A percentile compares a stretch with the other conserved stretches of the same genome.
phyloP scores from a whole-genome alignment of 35 echinoderm and acorn worm genomes.

The Ophioderma brevispina region DNA sequence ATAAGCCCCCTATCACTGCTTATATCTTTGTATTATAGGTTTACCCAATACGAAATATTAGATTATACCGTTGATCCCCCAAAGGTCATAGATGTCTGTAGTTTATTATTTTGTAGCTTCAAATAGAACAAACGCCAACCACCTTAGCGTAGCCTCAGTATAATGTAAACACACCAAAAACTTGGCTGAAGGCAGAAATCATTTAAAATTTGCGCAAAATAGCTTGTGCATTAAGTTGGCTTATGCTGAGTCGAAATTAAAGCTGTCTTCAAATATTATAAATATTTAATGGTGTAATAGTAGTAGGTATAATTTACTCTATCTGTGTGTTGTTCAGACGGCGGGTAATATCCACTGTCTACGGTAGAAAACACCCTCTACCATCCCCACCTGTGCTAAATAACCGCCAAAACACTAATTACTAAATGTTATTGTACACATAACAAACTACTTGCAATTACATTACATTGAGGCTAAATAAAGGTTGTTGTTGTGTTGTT shows the following conservation, averaged over 20 bases:
- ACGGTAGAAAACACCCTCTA: not conserved
- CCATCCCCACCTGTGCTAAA: too few species aligned
- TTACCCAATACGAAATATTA: conserved; percentile 2
- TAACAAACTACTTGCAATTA: too few species aligned
- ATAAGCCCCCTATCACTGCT: not conserved
- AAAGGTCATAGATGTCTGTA: not conserved
- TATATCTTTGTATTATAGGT: conserved; percentile 10
- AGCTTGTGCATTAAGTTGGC: not conserved
- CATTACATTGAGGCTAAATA: too few species aligned
- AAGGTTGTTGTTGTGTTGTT: too few species aligned
- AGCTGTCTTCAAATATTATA: not conserved
- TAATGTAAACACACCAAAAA: not conserved
- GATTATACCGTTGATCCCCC: not conserved
- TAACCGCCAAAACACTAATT: too few species aligned
- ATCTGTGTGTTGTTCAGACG: not conserved
- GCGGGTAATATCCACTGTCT: not conserved
- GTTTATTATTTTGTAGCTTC: not conserved
- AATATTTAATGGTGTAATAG: not conserved
- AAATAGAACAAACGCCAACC: not conserved
- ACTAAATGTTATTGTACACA: too few species aligned
- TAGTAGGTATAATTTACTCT: not conserved
- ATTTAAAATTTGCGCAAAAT: conserved; percentile 3
- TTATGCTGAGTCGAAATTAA: not conserved
- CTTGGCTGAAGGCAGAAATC: not conserved
- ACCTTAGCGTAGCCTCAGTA: not conserved